phyloP scores from a whole-genome alignment of 2,888 invertebrate genomes.

The Augiades crinisus region DNA sequence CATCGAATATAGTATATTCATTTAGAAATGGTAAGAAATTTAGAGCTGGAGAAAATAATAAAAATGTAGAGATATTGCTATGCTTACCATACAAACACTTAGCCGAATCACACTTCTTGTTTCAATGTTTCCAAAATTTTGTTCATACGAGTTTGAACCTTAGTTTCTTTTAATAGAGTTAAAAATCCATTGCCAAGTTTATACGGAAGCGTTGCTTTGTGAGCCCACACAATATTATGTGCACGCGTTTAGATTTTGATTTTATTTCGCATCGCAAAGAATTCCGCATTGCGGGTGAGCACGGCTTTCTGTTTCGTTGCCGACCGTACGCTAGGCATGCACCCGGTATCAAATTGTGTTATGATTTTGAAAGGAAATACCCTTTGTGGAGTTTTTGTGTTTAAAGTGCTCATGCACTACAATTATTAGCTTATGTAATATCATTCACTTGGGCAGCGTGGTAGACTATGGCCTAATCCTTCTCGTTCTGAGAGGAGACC shows the following conservation, averaged over 20 bases:
- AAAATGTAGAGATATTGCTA: background rate
- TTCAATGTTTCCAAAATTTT: background rate
- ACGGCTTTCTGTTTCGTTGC: slow-evolving; percentile 13
- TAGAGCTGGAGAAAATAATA: too few species aligned
- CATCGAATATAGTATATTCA: too few species aligned
- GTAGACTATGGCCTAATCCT: too few species aligned
- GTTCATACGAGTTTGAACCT: background rate
- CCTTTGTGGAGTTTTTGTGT: background rate
- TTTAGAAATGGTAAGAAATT: too few species aligned
- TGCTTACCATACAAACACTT: slow-evolving; percentile 7
- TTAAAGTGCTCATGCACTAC: too few species aligned
- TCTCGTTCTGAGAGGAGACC: too few species aligned
- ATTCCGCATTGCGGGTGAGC: slow-evolving; percentile 25
- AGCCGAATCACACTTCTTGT: slow-evolving; percentile 19
- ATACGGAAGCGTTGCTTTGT: slow-evolving; percentile 21
- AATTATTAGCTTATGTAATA: too few species aligned
- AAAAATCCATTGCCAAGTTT: slow-evolving; percentile 1
- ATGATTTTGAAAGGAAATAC: background rate
- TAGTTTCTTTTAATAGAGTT: background rate
- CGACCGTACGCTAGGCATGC: slow-evolving; percentile 6
- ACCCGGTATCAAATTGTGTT: slow-evolving; percentile 13
- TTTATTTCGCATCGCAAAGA: slow-evolving; percentile 27
- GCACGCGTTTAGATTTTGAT: slow-evolving; percentile 27
- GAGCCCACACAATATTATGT: slow-evolving; percentile 26
- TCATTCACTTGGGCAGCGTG: too few species aligned